These are phyloP conservation scores for Melinaea marsaeus DNA, from an alignment of 2,888 invertebrate genomes.

Conservation along the genomic window DNA sequence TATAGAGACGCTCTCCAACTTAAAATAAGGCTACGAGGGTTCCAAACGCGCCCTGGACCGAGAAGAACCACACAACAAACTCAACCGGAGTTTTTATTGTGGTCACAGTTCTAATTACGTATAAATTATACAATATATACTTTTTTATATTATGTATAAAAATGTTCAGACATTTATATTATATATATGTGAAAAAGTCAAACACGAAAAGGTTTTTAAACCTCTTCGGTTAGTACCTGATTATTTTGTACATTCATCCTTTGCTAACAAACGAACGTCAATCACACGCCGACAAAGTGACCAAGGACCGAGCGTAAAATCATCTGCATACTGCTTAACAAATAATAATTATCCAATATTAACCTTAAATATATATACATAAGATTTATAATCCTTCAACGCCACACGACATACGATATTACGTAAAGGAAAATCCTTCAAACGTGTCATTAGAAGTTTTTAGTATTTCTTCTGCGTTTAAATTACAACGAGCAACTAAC, in stretches of 20 bases:
- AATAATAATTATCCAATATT: slow-evolving; percentile 16
- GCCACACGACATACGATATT: slow-evolving; percentile 12
- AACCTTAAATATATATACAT: slow-evolving; percentile 8
- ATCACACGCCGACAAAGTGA: slow-evolving; percentile 38
- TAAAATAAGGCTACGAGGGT: too few species aligned
- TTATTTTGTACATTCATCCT: slow-evolving; percentile 17
- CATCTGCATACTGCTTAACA: slow-evolving; percentile 34
- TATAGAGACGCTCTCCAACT: too few species aligned
- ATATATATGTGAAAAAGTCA: not conserved
- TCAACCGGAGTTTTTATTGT: too few species aligned
- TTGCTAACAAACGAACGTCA: slow-evolving; percentile 30
- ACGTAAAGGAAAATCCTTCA: slow-evolving; percentile 18
- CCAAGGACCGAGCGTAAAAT: slow-evolving; percentile 35
- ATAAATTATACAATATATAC: too few species aligned
- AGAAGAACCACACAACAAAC: too few species aligned
- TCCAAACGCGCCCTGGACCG: too few species aligned
- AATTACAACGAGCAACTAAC: slow-evolving; percentile 35
- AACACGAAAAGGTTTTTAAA: slow-evolving; percentile 1
- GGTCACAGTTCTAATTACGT: too few species aligned
- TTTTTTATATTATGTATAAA: too few species aligned
- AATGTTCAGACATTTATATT: not conserved
- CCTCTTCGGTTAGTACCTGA: slow-evolving; percentile 9
- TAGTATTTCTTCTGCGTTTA: slow-evolving; percentile 37
- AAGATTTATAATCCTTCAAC: slow-evolving; percentile 23
- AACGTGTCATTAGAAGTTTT: slow-evolving; percentile 35